phyloP scores from a whole-genome alignment of 2,113 vertebrate species.

The Oncorhynchus clarkii region DNA sequence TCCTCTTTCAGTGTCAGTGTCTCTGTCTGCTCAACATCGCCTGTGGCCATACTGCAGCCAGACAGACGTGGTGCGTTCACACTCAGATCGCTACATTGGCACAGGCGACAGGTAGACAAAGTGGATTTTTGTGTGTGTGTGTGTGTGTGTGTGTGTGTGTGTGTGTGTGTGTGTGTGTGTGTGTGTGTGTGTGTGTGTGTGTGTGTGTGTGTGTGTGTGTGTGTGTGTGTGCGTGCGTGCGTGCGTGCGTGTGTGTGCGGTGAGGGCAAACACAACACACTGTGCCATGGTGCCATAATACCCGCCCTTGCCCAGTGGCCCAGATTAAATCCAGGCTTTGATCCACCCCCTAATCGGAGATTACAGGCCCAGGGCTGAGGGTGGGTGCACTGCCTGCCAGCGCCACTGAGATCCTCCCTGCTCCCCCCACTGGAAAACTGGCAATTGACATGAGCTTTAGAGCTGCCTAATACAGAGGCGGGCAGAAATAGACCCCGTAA shows the following conservation, averaged over 20 bases:
- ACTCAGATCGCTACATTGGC: slow-evolving; percentile 34
- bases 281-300: slow-evolving; percentile 71
- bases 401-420: slow-evolving; percentile 54
- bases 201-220: too few species aligned
- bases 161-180: too few species aligned
- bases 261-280: slow-evolving; percentile 63
- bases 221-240: too few species aligned
- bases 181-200: slow-evolving; percentile 29
- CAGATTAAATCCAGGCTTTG: slow-evolving; percentile 77
- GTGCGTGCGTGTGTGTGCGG: slow-evolving; percentile 34
- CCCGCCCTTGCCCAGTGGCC: slow-evolving; percentile 75
- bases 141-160: too few species aligned
- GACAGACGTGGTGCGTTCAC: background rate
- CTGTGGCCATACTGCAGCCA: slow-evolving; percentile 45
- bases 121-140: background rate
- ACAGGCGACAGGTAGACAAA: background rate
- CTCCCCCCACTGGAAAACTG: slow-evolving; percentile 59
- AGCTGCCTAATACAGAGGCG: slow-evolving; percentile 68
- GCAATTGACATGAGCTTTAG: slow-evolving; percentile 72
- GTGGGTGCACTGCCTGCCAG: slow-evolving; percentile 70
- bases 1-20: slow-evolving; percentile 43
- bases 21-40: slow-evolving; percentile 45
- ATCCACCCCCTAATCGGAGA: slow-evolving; percentile 80
- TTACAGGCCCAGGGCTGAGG: slow-evolving; percentile 74
- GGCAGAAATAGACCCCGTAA: slow-evolving; percentile 72